Conservation (phyloP, 37 sponge, comb jelly and placozoan genomes). For the Aphrocallistes beatrix region DNA sequence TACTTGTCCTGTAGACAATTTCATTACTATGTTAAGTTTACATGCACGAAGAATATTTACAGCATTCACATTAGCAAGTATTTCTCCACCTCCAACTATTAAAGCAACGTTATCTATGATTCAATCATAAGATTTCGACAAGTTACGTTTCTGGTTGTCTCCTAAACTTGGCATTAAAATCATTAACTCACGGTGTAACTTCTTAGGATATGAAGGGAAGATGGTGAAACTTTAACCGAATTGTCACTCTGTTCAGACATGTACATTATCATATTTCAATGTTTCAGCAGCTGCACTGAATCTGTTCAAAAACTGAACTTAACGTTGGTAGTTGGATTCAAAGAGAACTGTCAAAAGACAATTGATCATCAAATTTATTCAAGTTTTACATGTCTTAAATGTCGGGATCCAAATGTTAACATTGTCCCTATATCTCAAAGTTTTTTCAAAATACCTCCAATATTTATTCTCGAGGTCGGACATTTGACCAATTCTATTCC, state of each 20-base stretch:
- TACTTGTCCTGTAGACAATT: background rate
- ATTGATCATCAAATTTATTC: background rate
- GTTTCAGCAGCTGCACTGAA: background rate
- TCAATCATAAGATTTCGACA: background rate
- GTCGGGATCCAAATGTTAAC: background rate
- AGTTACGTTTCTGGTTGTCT: background rate
- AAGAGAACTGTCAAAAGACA: background rate
- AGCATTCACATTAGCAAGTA: background rate
- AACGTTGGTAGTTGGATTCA: background rate
- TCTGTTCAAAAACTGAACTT: background rate
- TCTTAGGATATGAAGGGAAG: background rate
- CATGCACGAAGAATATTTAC: background rate
- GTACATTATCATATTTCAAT: background rate
- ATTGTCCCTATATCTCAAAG: background rate
- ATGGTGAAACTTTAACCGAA: background rate
- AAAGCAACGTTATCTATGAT: background rate
- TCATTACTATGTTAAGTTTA: background rate
- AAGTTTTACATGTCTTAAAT: background rate
- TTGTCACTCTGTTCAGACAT: background rate
- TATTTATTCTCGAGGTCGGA: background rate
- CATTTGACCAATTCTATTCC: too few relatives aligned
- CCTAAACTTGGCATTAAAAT: background rate
- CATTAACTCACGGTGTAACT: background rate
- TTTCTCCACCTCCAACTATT: background rate
- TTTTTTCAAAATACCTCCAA: background rate